phyloP scores from a whole-genome alignment of 2,113 vertebrate species.

The Crotalus tigris region DNA sequence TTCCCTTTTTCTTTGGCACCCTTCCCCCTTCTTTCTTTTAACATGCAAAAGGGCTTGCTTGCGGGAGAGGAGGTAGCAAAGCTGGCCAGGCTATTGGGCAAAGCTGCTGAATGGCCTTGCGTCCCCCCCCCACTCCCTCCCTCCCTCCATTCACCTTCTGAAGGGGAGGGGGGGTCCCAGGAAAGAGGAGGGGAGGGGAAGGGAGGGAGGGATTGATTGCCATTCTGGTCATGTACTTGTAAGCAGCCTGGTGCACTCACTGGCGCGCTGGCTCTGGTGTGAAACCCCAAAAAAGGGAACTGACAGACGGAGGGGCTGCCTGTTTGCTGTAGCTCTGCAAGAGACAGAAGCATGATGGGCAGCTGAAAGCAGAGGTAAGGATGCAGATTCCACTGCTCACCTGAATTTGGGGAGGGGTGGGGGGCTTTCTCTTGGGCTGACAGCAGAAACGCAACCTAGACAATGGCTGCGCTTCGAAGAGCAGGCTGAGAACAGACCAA shows the following conservation, averaged over 20 bases:
- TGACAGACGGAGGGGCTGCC: constrained; percentile 11
- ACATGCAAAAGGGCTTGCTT: not conserved
- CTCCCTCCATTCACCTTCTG: not conserved
- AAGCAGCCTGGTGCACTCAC: constrained; percentile 3
- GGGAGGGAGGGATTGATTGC: constrained; percentile 19
- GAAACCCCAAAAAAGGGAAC: constrained; percentile 17
- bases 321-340: not conserved
- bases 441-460: constrained; percentile 40
- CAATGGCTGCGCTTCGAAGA: constrained; percentile 9
- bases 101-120: constrained; percentile 1
- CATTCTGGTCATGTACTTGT: constrained; percentile 47
- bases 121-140: too few species aligned
- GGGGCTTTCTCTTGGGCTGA: not conserved
- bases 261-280: not conserved
- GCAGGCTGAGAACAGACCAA: constrained; percentile 10
- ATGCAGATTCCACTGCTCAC: not conserved
- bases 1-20: not conserved
- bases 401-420: not conserved
- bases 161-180: not conserved
- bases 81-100: not conserved
- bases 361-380: not conserved
- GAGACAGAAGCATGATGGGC: not conserved
- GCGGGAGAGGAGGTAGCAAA: not conserved
- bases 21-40: not conserved
- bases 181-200: not conserved